Base-by-base conservation (phyloP, 2,888 invertebrate genomes). In the Bombylius major region DNA sequence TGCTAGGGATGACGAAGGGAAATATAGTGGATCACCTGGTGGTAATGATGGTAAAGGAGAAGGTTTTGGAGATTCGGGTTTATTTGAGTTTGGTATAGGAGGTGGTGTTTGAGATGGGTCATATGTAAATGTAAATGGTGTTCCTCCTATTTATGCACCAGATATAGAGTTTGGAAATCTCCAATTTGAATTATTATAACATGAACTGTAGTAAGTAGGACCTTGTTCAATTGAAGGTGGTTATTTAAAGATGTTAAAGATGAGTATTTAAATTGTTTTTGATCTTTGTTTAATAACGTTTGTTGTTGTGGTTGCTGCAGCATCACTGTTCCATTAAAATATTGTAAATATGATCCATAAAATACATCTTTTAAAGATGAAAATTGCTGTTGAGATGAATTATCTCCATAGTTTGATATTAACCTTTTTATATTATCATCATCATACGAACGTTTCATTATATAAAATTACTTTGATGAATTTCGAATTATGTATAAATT, bases 51-150 rank as follows among this genome's bases (percentile, higher is more conserved):
- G 76, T 73, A 3, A 71, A 76, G 34, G 64, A 65, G 33, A 75
- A 70, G 59, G 73, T 69, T 51, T 76, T 75, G 52, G 76, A 72
- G 55, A 75, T 75, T 32, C 66, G 76, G 64, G 75, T 75, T 61
- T 67, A 75, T 63, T 76, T 75, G 44, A n/a, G 7, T 33, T 53
- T 32, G 56, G 51, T 9, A 51, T 31, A 5, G 47, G 56, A 5
- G 54, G 51, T 33, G 56, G 54, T 39, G 54, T 50, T 32, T 51
- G 54, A 12, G 53, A 54, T 14, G 54, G 36, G 12, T 50, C 50
- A 42, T 50, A 50, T 11, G 46, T 34, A n/a, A n/a, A n/a, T n/a
- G n/a, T n/a, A 7, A 42, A 42, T 11, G 39, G 11, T 42, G 39
- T 11, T 42, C 4, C 39, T 11, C 39, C 39, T 42, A 42, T 8